These are phyloP conservation scores for Ctenodactylus gundi DNA, from an alignment of 2,113 vertebrate genomes.

Conservation along the genomic window DNA sequence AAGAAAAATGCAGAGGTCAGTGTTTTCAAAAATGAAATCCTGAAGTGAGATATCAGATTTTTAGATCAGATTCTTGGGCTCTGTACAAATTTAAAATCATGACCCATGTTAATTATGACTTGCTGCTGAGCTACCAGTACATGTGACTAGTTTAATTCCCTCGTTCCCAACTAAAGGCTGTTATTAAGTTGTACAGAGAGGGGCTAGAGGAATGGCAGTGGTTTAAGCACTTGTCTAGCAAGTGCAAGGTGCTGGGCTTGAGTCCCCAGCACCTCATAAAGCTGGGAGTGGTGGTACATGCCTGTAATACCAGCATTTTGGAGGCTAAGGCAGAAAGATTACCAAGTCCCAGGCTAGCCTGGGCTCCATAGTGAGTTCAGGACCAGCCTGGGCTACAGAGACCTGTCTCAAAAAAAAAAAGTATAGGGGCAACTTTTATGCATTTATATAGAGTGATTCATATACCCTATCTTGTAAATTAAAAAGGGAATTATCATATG, in stretches of 20 bases:
- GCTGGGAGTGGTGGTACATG: too few species aligned
- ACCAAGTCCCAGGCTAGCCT: too few species aligned
- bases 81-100: neutral
- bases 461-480: neutral
- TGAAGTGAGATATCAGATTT: neutral
- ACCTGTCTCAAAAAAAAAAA: too few species aligned
- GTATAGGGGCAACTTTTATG: neutral
- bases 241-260: too few species aligned
- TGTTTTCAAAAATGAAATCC: constrained; percentile 15
- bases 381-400: too few species aligned
- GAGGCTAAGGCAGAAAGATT: too few species aligned
- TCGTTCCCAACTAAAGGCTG: neutral
- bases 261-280: too few species aligned
- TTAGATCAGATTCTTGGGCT: neutral
- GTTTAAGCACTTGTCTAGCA: too few species aligned
- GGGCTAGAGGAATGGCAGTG: too few species aligned
- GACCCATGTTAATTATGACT: neutral
- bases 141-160: neutral
- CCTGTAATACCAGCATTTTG: too few species aligned
- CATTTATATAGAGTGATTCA: neutral
- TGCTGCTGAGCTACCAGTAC: neutral
- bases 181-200: too few species aligned
- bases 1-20: neutral
- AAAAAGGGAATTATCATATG: neutral
- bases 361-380: too few species aligned